These are phyloP conservation scores for Cantharis rufa DNA, from an alignment of 2,888 invertebrate genomes.

Conservation along the genomic window DNA sequence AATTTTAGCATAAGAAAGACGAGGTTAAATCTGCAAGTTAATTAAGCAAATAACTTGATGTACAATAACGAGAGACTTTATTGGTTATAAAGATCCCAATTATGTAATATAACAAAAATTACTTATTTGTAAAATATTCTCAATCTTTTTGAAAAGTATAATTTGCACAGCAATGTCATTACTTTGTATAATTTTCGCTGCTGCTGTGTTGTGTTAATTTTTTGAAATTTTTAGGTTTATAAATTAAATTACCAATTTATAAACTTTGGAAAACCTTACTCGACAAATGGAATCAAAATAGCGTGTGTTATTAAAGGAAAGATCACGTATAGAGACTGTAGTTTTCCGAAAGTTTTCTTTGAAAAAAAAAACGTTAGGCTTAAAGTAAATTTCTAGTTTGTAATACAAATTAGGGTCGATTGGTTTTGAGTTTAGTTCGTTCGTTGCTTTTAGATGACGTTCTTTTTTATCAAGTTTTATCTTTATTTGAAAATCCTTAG, in stretches of 20 bases:
- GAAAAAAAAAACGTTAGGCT: slow-evolving; percentile 1
- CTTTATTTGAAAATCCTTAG: not conserved
- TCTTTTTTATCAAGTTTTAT: not conserved
- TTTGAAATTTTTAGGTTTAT: not conserved
- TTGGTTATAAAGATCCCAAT: not conserved
- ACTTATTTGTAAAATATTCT: not conserved
- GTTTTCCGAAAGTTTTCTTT: slow-evolving; percentile 9
- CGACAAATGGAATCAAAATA: slow-evolving; percentile 14
- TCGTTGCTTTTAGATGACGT: slow-evolving; percentile 7
- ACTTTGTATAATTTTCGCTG: no score
- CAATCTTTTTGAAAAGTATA: not conserved
- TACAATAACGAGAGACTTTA: not conserved
- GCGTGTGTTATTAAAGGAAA: slow-evolving; percentile 9
- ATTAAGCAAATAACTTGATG: not conserved
- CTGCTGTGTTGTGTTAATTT: not conserved
- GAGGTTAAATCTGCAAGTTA: not conserved
- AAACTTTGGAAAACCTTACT: not conserved
- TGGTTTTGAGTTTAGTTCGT: slow-evolving; percentile 14
- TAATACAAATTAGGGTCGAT: slow-evolving; percentile 21
- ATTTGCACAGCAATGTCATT: no score
- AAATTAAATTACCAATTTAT: slow-evolving; percentile 6
- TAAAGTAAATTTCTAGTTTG: slow-evolving; percentile 14
- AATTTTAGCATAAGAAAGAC: not conserved
- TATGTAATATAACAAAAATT: not conserved
- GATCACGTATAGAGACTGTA: not conserved